Percentiles rank a stretch among this genome's conserved stretches.
phyloP scores from a whole-genome alignment of 2,797 vertebrate species.

The Takifugu rubripes region DNA sequence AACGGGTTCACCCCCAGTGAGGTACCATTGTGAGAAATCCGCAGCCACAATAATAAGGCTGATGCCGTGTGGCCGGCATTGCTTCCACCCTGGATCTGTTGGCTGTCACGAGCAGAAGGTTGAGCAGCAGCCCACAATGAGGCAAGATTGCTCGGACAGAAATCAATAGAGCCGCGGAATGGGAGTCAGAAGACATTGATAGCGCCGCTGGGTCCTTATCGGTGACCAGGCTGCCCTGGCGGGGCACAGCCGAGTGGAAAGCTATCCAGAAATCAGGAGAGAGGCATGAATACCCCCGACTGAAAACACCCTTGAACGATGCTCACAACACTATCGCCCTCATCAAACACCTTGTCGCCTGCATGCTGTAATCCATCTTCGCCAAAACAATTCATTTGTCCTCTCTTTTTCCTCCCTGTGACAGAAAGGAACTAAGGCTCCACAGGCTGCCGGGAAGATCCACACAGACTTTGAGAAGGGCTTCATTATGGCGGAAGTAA shows the following conservation, averaged over 20 bases:
- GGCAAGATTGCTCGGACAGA: conserved; percentile 79
- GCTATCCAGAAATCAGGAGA: conserved; percentile 71
- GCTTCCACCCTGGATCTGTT: conserved; percentile 66
- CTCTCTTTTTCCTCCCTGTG: conserved; percentile 70
- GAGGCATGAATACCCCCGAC: conserved; percentile 55
- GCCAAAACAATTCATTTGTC: conserved; percentile 84
- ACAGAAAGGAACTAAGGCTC: conserved; percentile 93
- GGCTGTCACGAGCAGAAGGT: conserved; percentile 72
- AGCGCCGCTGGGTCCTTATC: conserved; percentile 80
- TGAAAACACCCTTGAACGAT: conserved; percentile 64
- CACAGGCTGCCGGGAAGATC: conserved; percentile 92
- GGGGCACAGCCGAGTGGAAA: conserved; percentile 69
- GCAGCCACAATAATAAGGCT: conserved; percentile 60
- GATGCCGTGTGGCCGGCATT: conserved; percentile 52
- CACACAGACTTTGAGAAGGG: conserved; percentile 91
- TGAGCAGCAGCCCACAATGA: conserved; percentile 79
- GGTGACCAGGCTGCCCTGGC: conserved; percentile 66
- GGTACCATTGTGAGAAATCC: conserved; percentile 25
- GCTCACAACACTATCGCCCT: conserved; percentile 60
- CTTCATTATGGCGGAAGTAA: conserved; percentile 98
- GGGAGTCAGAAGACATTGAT: conserved; percentile 80
- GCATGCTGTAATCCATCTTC: conserved; percentile 81
- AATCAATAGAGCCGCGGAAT: conserved; percentile 86
- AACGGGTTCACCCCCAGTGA: no score
- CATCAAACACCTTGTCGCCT: conserved; percentile 70